Conservation (phyloP, 2,888 invertebrate species). For the Anaspis maculata region DNA sequence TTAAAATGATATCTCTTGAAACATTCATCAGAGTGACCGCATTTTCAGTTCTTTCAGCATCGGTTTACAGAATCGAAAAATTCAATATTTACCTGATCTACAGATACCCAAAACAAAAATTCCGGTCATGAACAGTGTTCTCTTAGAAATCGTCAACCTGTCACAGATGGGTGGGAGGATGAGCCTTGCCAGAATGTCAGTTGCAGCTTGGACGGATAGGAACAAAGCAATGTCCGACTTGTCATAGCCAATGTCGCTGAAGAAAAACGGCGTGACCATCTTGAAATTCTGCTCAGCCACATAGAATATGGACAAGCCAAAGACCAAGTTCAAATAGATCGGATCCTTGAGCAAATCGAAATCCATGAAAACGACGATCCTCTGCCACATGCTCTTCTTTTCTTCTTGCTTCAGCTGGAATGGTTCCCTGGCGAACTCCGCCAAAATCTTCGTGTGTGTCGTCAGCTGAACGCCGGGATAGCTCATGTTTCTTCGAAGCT, state of each 20-base stretch:
- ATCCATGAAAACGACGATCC: constrained; percentile 57
- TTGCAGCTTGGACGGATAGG: constrained; percentile 64
- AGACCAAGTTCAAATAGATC: constrained; percentile 62
- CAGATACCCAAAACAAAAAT: constrained; percentile 63
- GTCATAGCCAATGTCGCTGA: constrained; percentile 35
- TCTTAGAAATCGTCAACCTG: constrained; percentile 53
- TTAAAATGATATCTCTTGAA: too few relatives aligned
- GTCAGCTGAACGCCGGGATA: constrained; percentile 37
- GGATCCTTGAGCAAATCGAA: constrained; percentile 64
- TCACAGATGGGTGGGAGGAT: constrained; percentile 69
- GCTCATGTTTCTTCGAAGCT: constrained; percentile 38
- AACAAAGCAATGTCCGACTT: constrained; percentile 64
- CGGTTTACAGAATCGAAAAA: too few relatives aligned
- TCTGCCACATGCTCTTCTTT: constrained; percentile 33
- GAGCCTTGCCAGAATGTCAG: constrained; percentile 65
- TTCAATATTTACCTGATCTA: constrained; percentile 56
- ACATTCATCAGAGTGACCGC: too few relatives aligned
- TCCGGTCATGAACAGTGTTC: constrained; percentile 63
- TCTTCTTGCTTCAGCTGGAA: constrained; percentile 20
- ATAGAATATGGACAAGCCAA: constrained; percentile 65
- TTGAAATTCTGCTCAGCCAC: constrained; percentile 69
- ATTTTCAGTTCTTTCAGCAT: too few relatives aligned
- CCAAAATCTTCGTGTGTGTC: constrained; percentile 29
- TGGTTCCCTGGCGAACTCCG: constrained; percentile 27
- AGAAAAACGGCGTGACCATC: constrained; percentile 33